phyloP scores from a whole-genome alignment of 2,113 vertebrate genomes.

The Stegostoma tigrinum region DNA sequence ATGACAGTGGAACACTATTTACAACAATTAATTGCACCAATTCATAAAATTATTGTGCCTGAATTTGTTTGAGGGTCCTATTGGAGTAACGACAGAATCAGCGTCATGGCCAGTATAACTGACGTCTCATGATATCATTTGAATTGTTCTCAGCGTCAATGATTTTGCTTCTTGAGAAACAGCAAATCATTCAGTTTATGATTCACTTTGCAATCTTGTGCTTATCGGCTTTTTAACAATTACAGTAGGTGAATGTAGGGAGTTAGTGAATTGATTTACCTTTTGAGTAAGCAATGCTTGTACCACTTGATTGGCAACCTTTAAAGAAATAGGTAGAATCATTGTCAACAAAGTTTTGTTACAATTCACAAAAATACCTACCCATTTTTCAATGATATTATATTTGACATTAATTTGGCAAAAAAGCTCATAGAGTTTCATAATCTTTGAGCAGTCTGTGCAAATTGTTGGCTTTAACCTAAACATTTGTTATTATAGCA shows the following conservation, averaged over 20 bases:
- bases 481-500: background rate
- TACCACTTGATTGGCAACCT: conserved; percentile 92
- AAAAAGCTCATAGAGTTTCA: background rate
- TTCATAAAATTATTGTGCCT: background rate
- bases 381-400: background rate
- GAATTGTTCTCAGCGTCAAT: background rate
- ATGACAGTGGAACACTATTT: background rate
- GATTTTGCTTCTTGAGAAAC: background rate
- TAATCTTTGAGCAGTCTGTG: background rate
- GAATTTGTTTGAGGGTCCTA: background rate
- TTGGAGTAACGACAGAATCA: background rate
- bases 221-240: background rate
- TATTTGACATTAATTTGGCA: background rate
- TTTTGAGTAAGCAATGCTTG: conserved; percentile 90
- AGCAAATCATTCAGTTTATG: background rate
- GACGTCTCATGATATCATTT: background rate
- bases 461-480: background rate
- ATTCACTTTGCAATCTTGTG: background rate
- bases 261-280: conserved; percentile 57
- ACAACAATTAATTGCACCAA: background rate
- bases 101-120: background rate
- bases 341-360: background rate
- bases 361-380: background rate
- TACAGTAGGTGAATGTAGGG: conserved; percentile 24
- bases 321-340: conserved; percentile 43